Evolutionary conservation across 2,113 vertebrate species (phyloP).

Genomic region (Ceyx margarethae): DNA sequence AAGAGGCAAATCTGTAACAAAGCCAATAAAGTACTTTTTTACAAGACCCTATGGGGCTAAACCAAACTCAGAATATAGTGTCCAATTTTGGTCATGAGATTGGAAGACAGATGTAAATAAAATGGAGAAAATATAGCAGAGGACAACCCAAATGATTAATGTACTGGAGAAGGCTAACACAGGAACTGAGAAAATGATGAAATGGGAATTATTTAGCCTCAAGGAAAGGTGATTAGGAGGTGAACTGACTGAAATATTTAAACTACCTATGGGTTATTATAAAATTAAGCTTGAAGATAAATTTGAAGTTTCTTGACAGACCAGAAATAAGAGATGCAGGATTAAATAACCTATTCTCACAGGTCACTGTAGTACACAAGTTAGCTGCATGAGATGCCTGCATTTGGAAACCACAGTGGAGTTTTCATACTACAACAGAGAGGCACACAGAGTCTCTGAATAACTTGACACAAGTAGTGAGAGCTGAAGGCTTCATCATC

Average conservation of each 20-base stretch:
- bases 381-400: not conserved
- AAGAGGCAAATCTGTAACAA: not conserved
- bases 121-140: slow-evolving; percentile 44
- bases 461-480: not conserved
- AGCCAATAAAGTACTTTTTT: slow-evolving; percentile 7
- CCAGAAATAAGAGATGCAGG: slow-evolving; percentile 21
- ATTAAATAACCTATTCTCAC: not conserved
- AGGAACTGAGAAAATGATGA: slow-evolving; percentile 58
- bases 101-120: slow-evolving; percentile 56
- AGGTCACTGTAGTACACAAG: not conserved
- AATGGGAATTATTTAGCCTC: slow-evolving; percentile 65
- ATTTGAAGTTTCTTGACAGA: slow-evolving; percentile 49
- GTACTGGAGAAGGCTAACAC: slow-evolving; percentile 20
- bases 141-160: slow-evolving; percentile 54
- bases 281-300: slow-evolving; percentile 55
- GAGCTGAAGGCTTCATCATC: not conserved
- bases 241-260: slow-evolving; percentile 68
- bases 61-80: slow-evolving; percentile 26
- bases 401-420: not conserved
- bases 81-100: slow-evolving; percentile 6
- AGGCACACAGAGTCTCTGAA: not conserved
- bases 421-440: rapidly evolving
- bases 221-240: slow-evolving; percentile 62
- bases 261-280: slow-evolving; percentile 52
- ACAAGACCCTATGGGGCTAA: not conserved